Conservation (phyloP, 2,113 vertebrate species). For the Lampris megalopsis region DNA sequence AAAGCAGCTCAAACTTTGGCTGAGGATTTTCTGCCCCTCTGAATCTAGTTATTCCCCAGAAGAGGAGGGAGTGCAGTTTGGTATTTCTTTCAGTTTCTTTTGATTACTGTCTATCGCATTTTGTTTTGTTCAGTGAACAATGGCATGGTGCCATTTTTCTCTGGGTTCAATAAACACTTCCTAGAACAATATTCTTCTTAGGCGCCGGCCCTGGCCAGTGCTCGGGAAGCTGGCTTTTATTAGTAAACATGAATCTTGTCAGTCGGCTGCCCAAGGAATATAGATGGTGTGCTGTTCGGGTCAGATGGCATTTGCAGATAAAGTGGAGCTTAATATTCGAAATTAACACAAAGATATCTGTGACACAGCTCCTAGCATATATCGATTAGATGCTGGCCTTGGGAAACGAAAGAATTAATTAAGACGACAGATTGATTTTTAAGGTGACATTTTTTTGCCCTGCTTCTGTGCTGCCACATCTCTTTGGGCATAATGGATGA, state of each 20-base stretch:
- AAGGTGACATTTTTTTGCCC: slow-evolving; percentile 71
- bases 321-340: slow-evolving; percentile 75
- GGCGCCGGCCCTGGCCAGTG: slow-evolving; percentile 62
- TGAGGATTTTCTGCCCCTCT: slow-evolving; percentile 64
- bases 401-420: slow-evolving; percentile 75
- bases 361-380: slow-evolving; percentile 60
- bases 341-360: slow-evolving; percentile 74
- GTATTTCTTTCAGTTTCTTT: slow-evolving; percentile 43
- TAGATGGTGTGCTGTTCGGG: slow-evolving; percentile 57
- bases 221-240: slow-evolving; percentile 73
- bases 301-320: slow-evolving; percentile 73
- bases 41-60: slow-evolving; percentile 56
- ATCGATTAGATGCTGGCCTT: slow-evolving; percentile 69
- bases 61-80: slow-evolving; percentile 38
- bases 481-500: slow-evolving; percentile 69
- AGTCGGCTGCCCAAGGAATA: slow-evolving; percentile 66
- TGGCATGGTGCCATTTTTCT: slow-evolving; percentile 55
- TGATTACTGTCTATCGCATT: slow-evolving; percentile 60
- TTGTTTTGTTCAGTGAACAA: slow-evolving; percentile 63
- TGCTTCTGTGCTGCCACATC: slow-evolving; percentile 54
- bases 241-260: slow-evolving; percentile 79
- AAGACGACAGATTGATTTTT: slow-evolving; percentile 72
- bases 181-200: slow-evolving; percentile 70
- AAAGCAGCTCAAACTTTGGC: slow-evolving; percentile 58
- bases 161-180: slow-evolving; percentile 73